Conservation (phyloP, 2,113 vertebrate genomes). For the Scomber scombrus region DNA sequence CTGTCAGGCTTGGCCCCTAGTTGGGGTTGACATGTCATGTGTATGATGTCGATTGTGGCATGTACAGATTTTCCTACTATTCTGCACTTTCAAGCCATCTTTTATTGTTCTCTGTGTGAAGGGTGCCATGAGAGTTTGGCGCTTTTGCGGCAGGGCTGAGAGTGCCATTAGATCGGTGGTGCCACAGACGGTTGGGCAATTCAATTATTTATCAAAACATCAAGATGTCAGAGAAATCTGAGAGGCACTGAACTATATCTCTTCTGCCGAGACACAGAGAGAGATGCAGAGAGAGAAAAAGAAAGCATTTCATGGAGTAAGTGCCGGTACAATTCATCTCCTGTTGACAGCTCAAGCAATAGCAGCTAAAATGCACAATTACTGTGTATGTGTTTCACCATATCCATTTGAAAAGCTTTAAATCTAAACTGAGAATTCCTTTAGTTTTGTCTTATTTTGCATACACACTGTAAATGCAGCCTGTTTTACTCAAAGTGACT, state of each 20-base stretch:
- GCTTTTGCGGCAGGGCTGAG: slow-evolving; percentile 3
- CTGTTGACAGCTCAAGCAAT: background rate
- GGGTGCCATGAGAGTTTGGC: slow-evolving; percentile 12
- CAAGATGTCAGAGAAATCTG: slow-evolving; percentile 60
- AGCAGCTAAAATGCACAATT: background rate
- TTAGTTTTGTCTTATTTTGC: too few relatives aligned
- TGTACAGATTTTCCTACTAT: background rate
- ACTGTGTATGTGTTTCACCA: background rate
- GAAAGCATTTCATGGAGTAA: slow-evolving; percentile 14
- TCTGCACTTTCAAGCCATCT: background rate
- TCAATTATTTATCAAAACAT: slow-evolving; percentile 79
- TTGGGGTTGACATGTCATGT: slow-evolving; percentile 9
- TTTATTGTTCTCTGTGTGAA: slow-evolving; percentile 2
- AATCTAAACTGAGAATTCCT: background rate
- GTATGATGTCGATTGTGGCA: background rate
- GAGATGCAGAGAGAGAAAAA: background rate
- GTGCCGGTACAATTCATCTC: background rate
- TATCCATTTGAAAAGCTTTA: background rate
- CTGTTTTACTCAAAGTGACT: background rate
- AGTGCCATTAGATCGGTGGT: slow-evolving; percentile 35
- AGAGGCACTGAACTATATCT: slow-evolving; percentile 50
- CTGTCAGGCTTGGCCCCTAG: background rate
- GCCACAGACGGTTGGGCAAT: slow-evolving; percentile 13
- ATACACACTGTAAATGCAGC: too few relatives aligned
- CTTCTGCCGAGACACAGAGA: slow-evolving; percentile 25